Percentiles rank a stretch among this genome's conserved stretches.
phyloP scores from a whole-genome alignment of 2,888 invertebrate genomes.

The Cheilosia pagana region DNA sequence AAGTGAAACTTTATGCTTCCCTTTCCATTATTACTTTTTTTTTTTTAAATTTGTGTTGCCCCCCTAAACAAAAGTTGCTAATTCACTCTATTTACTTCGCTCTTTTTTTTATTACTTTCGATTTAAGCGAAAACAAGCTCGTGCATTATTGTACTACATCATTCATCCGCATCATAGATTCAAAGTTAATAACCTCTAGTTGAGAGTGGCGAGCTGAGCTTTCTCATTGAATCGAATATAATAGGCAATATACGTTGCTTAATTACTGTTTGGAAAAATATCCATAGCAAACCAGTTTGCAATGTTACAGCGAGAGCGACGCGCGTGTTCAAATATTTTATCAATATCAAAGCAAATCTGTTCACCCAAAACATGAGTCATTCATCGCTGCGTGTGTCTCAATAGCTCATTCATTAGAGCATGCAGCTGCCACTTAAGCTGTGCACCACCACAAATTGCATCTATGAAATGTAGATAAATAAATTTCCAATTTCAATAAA shows the following conservation, averaged over 20 bases:
- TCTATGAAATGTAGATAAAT: slow-evolving; percentile 12
- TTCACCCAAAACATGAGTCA: background rate
- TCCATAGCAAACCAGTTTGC: too few relatives aligned
- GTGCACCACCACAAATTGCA: slow-evolving; percentile 14
- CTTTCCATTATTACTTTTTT: background rate
- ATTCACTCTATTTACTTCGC: slow-evolving; percentile 5
- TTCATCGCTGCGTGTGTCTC: background rate
- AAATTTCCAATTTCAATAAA: slow-evolving; percentile 23
- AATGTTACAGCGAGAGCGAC: too few relatives aligned
- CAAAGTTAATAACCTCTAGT: slow-evolving; percentile 17
- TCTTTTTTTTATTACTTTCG: slow-evolving; percentile 17
- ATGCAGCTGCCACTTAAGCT: background rate
- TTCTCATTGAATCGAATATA: slow-evolving; percentile 15
- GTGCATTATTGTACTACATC: slow-evolving; percentile 1
- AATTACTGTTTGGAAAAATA: slow-evolving; percentile 12
- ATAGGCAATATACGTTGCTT: slow-evolving; percentile 16
- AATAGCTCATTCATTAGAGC: background rate
- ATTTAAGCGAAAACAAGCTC: background rate
- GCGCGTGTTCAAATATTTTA: too few relatives aligned
- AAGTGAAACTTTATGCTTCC: slow-evolving; percentile 16
- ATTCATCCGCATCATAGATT: slow-evolving; percentile 7
- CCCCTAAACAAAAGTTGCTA: background rate
- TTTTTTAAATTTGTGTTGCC: background rate
- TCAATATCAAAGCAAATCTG: background rate
- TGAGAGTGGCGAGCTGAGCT: slow-evolving; percentile 3